A percentile compares a stretch with the other conserved stretches of the same genome.
Evolutionary conservation across 1,140 invertebrate genomes (phyloP).

Genomic region (Scaptomyza pallida): DNA sequence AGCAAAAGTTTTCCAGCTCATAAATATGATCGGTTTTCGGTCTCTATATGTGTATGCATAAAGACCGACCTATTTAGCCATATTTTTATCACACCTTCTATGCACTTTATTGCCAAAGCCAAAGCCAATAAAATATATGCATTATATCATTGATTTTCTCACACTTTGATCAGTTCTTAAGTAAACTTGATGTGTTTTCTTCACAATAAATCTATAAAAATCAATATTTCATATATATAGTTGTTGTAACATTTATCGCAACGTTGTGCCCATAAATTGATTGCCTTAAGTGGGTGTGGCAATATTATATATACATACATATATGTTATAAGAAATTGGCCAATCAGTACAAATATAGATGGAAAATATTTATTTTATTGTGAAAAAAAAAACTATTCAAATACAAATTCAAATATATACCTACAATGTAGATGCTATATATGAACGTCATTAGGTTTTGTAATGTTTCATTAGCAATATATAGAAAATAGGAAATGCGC

Average conservation of each 20-base stretch:
- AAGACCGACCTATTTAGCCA: slow-evolving; percentile 14
- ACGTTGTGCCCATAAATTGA: background rate
- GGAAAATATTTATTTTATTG: background rate
- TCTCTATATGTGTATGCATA: slow-evolving; percentile 26
- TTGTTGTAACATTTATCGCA: slow-evolving; percentile 2
- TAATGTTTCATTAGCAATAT: background rate
- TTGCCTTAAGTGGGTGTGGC: background rate
- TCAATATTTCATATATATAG: slow-evolving; percentile 9
- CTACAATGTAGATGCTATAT: background rate
- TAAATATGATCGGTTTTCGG: slow-evolving; percentile 48
- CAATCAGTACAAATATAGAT: slow-evolving; percentile 17
- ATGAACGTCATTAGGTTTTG: too few relatives aligned
- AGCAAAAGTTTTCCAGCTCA: slow-evolving; percentile 40
- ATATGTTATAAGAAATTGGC: slow-evolving; percentile 14
- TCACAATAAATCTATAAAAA: background rate
- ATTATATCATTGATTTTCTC: slow-evolving; percentile 19
- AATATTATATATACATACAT: slow-evolving; percentile 10
- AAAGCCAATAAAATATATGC: slow-evolving; percentile 54
- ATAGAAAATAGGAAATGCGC: background rate
- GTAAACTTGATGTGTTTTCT: background rate
- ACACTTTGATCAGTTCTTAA: slow-evolving; percentile 39
- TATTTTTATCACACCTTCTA: slow-evolving; percentile 24
- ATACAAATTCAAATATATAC: background rate
- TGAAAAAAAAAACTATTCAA: background rate
- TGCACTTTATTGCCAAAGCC: slow-evolving; percentile 23